A percentile compares a stretch with the other conserved stretches of the same genome.
phyloP scores from a whole-genome alignment of 2,113 vertebrate species.

The Myxocyprinus asiaticus region DNA sequence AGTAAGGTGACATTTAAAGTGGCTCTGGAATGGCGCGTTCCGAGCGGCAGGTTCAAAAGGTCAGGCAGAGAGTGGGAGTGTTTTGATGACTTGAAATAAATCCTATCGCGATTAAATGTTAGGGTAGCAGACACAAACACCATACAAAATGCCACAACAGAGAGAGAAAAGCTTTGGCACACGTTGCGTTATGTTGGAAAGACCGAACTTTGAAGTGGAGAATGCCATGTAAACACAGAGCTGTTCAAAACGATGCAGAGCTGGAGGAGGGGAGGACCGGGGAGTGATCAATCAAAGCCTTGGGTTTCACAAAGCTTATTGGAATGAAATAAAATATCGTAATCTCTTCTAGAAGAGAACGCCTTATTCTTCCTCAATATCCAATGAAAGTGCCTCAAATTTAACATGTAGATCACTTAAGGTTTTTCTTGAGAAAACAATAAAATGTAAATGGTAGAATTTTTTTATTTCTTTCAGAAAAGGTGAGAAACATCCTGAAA shows the following conservation, averaged over 20 bases:
- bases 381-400: neutral
- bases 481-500: too few relatives aligned
- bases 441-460: too few relatives aligned
- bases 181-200: constrained; percentile 44
- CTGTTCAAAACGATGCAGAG: constrained; percentile 8
- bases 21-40: constrained; percentile 66
- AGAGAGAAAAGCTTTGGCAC: constrained; percentile 44
- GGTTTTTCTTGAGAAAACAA: too few relatives aligned
- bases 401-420: too few relatives aligned
- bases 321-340: constrained; percentile 28
- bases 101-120: constrained; percentile 68
- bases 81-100: constrained; percentile 72
- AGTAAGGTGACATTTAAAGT: constrained; percentile 78
- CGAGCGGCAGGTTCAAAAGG: constrained; percentile 73
- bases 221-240: constrained; percentile 46
- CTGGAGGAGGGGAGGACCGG: neutral
- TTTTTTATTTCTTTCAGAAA: too few relatives aligned
- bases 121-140: constrained; percentile 50
- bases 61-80: constrained; percentile 65
- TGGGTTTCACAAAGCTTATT: constrained; percentile 34
- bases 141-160: constrained; percentile 49
- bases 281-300: constrained; percentile 49
- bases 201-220: constrained; percentile 51
- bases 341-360: neutral
- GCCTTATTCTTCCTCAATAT: neutral